Evolutionary conservation across 2,113 vertebrate genomes (phyloP).

Genomic region (Campylomormyrus tamandua): DNA sequence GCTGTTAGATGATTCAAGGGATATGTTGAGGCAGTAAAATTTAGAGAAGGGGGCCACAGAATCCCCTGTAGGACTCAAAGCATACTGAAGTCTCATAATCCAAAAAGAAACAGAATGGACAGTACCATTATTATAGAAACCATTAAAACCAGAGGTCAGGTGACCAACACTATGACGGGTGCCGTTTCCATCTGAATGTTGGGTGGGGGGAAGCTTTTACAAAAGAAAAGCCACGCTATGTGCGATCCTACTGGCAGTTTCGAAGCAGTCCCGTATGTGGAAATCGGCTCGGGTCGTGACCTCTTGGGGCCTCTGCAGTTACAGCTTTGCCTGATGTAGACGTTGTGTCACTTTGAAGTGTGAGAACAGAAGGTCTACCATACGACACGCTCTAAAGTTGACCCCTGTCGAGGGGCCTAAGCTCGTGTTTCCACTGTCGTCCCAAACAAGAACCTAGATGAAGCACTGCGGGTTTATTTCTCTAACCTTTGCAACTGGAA

Average conservation of each 20-base stretch:
- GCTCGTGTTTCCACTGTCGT: background rate
- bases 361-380: background rate
- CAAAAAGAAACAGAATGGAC: background rate
- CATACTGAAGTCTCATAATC: background rate
- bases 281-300: background rate
- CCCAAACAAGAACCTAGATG: background rate
- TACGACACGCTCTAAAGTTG: background rate
- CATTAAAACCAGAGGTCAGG: background rate
- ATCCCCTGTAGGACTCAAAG: background rate
- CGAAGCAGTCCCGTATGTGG: background rate
- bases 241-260: background rate
- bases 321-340: background rate
- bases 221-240: background rate
- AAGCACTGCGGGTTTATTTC: background rate
- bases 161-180: background rate
- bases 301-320: background rate
- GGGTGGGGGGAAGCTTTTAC: background rate
- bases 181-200: background rate
- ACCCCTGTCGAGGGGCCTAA: background rate
- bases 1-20: background rate
- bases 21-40: background rate
- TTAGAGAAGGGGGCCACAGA: background rate
- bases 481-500: background rate
- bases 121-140: background rate
- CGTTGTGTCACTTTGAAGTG: background rate